phyloP scores from a whole-genome alignment of 2,888 invertebrate species.

The Plusia festucae region DNA sequence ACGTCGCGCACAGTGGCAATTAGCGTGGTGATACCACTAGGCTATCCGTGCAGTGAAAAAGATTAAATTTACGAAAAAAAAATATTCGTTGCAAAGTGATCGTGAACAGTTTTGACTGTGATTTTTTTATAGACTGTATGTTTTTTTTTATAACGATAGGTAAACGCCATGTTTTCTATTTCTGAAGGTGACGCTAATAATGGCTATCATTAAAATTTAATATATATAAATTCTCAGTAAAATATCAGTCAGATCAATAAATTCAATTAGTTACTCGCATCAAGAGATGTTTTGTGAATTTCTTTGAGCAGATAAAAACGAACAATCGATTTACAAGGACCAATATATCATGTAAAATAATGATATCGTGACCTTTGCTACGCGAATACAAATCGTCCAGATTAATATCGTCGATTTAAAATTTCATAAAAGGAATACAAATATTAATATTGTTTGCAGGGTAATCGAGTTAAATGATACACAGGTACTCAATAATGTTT shows the following conservation, averaged over 20 bases:
- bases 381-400: background rate
- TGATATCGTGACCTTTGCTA: background rate
- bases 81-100: too few species aligned
- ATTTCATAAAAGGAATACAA: conserved; percentile 12
- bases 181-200: too few species aligned
- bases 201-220: too few species aligned
- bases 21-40: too few species aligned
- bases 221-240: too few species aligned
- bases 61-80: too few species aligned
- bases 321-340: background rate
- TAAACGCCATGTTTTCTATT: too few species aligned
- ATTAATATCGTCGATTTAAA: conserved; percentile 11
- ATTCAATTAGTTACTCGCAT: background rate
- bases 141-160: too few species aligned
- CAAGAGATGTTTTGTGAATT: background rate
- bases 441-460: conserved; percentile 28
- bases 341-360: background rate
- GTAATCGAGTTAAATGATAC: conserved; percentile 5
- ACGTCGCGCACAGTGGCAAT: too few species aligned
- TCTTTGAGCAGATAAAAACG: background rate
- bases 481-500: conserved; percentile 12
- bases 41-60: too few species aligned
- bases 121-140: too few species aligned
- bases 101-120: too few species aligned
- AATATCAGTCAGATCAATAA: background rate